Conservation (phyloP, 2,113 vertebrate species). For the Sigmodon hispidus region DNA sequence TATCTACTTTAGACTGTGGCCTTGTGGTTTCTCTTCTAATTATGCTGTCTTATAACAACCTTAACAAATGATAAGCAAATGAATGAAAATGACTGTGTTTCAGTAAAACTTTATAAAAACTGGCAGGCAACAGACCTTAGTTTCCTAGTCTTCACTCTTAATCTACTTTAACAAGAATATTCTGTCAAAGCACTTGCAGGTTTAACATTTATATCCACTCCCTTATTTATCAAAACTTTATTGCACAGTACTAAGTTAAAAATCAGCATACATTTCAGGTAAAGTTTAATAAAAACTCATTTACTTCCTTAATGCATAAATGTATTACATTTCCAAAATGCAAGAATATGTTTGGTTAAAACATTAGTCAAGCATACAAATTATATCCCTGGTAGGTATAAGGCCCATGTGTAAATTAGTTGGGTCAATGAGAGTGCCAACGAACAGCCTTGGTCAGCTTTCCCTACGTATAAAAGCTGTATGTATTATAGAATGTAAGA, state of each 20-base stretch:
- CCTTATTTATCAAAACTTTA: not conserved
- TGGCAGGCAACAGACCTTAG: not conserved
- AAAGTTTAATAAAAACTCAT: conserved; percentile 41
- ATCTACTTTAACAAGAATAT: not conserved
- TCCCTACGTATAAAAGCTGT: not conserved
- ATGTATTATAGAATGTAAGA: not conserved
- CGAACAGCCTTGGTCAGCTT: not conserved
- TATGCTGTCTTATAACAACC: not conserved
- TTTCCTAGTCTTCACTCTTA: not conserved
- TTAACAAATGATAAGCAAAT: not conserved
- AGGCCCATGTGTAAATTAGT: not conserved
- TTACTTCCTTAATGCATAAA: conserved; percentile 17
- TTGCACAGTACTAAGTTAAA: not conserved
- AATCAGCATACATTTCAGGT: conserved; percentile 7
- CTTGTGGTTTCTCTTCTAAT: not conserved
- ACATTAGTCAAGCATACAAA: conserved; percentile 29
- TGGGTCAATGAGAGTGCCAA: not conserved
- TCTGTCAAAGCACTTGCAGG: not conserved
- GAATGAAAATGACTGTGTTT: not conserved
- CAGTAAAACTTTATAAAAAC: conserved; percentile 9
- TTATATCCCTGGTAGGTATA: not conserved
- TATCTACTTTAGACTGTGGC: not conserved
- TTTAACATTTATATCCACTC: conserved; percentile 19
- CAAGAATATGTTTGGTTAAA: not conserved
- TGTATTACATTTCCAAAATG: not conserved